Base-by-base conservation (phyloP, 2,113 vertebrate genomes). In the Sebastes schlegelii region DNA sequence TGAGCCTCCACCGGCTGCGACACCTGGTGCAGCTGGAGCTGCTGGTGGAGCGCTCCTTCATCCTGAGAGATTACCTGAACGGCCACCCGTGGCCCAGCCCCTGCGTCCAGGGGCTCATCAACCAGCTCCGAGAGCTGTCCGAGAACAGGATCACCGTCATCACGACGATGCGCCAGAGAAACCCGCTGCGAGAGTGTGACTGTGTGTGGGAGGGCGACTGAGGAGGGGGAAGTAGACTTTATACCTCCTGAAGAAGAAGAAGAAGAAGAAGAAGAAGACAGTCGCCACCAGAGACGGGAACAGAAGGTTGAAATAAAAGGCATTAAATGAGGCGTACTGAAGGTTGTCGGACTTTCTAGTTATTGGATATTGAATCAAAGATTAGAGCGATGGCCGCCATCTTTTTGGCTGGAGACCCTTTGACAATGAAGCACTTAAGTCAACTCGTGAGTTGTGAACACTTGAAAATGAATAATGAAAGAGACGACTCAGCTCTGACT, bases 21-120 rank as follows among this genome's bases (percentile, higher is more conserved):
- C 90, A 92, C 83, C 75, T 93, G 90, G 89, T 84, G 77, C 86
- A 65, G 5, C 80, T 93, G 86, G 92, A 93, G 81, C 91, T 93
- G 43, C 80, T 93, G 73, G 92, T 93, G 83, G 91, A 93, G 74
- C 87, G 91, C 52, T 92, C 86, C 0, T 92, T 86, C 73, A 92
- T 91, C 54, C 86, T 91, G 21, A 64, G 90, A 3, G 90, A 93
- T 8, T 89, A 91, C 73, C 74, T 91, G 1, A 91, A 92, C 11
- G 88, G 91, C 0, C 90, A 90, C 79, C 86, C 86, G 1, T 93
- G 92, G 92, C 92, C 92, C 43, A 93, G 90, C 72, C 90, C 90
- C 14, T 52, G 74, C 11, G 90, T 93, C 1, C 83, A 75, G 86
- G 85, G 34, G 64, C 90, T 92, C 3, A 92, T 92, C 72, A 54